A percentile compares a stretch with the other conserved stretches of the same genome.
Conservation (phyloP, 2,888 invertebrate genomes). For the Brachypalpus laphriformis region DNA sequence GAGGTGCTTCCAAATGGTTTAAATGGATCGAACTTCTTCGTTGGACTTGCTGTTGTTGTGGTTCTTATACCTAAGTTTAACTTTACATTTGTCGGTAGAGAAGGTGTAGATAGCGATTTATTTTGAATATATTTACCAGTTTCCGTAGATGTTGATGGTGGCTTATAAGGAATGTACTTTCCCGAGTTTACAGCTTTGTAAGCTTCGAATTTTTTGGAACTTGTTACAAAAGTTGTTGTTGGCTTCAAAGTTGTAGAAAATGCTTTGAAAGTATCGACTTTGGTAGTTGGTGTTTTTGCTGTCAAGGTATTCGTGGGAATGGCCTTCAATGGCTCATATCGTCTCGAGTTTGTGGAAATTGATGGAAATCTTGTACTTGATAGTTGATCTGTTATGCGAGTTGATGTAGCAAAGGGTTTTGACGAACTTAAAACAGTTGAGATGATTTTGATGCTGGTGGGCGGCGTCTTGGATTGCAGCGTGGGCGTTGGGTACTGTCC, state of each 20-base stretch:
- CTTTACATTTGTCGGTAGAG: not conserved
- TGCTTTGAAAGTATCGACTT: slow-evolving; percentile 24
- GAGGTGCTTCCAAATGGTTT: not conserved
- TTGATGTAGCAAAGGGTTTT: not conserved
- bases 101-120: not conserved
- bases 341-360: not conserved
- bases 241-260: slow-evolving; percentile 13
- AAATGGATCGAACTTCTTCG: not conserved
- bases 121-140: slow-evolving; percentile 6
- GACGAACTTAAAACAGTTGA: not conserved
- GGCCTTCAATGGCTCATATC: not conserved
- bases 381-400: not conserved
- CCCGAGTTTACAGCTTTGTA: not conserved
- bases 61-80: not conserved
- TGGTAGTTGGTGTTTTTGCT: not conserved
- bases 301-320: not conserved
- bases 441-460: not conserved
- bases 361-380: not conserved
- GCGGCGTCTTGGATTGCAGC: not conserved
- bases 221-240: not conserved
- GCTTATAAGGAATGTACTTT: not conserved
- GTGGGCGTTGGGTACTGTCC: slow-evolving; percentile 11
- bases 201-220: not conserved
- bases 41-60: not conserved
- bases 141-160: not conserved